Evolutionary conservation across 2,797 vertebrate species (phyloP), one percentile per base, ranked within the genome.

Genomic region (Sphenodon punctatus): DNA sequence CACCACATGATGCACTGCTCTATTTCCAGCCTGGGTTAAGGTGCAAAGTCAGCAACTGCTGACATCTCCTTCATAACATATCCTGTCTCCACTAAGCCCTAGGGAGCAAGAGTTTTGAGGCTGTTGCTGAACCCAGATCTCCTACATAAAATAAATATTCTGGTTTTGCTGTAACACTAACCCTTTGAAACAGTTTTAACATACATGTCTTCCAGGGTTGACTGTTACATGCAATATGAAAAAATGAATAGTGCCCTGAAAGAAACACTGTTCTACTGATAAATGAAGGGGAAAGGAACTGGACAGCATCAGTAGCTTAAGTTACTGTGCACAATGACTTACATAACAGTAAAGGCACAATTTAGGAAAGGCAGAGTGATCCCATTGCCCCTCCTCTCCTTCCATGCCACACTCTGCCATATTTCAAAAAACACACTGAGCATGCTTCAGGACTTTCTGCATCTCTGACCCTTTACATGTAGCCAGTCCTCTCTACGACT

Each of bases 11-110:
- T 74, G 78, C 42, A 71, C 66, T 75, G 49, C 51, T 91, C 58
- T 79, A 22, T 82, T 90, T 72, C 43, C 34, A 59, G 73, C 36
- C 61, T 58, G 41, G 68, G 75, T 39, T 19, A 30, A 89, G 74
- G 64, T 20, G 22, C 75, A 75, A 87, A 91, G 79, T 76, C 66
- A 90, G 82, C 61, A 89, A 63, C n/a, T 83, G 49, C 64, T 81
- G 38, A 30, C 42, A 39, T 75, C 78, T 66, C 1, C 0, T 70
- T 91, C 84, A 84, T 68, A 64, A 45, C 27, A 64, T 58, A 30
- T 46, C 65, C 55, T 67, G 74, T 32, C 17, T 16, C n/a, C 39
- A 5, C 1, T 51, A 60, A 25, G 22, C 51, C 15, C 2, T 1
- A 64, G 51, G 84, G 23, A 80, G 76, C 56, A 41, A 65, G 1